Base-by-base conservation (phyloP, 2,113 vertebrate species). In the Eupsittula cactorum region DNA sequence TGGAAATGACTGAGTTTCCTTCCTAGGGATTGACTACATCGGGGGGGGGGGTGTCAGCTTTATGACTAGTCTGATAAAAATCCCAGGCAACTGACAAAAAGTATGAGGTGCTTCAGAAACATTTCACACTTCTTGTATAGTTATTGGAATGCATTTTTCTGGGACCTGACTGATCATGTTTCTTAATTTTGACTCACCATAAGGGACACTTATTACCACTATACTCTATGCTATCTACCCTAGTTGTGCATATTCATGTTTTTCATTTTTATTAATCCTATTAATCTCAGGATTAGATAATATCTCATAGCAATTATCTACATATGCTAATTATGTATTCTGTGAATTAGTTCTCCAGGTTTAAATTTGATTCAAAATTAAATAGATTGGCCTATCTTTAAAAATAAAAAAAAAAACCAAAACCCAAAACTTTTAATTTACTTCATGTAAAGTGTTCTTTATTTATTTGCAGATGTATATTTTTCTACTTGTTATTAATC, bases 191-290 rank as follows among this genome's bases (percentile, higher is more conserved):
- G 49, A 49, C 67, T 88, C 29, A 68, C 53, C 42, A 77, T 53
- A 83, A 47, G 20, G 44, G 82, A 74, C 15, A 37, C 62, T 73
- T 88, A 47, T 62, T 87, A 41, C 17, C 19, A 39, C 85, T 88
- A 57, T 73, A 46, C 9, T 77, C 24, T 63, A 42, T 50, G 14
- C 18, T 85, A 31, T 67, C 63, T 90, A 70, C 1, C 11, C 64
- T 67, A 47, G 11, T 39, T 80, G 37, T 82, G 29, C 46, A 63
- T 85, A 65, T 81, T 35, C 21, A 33, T 79, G 23, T 11, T 85
- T 93, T 70, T 92, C 18, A 67, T 77, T 92, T 85, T 82, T 90
- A 92, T 90, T 94, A 93, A 93, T 78, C 50, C 64, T 64, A 62
- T 63, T 90, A 83, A 90, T 95, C 46, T 83, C 50, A 78, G 42